Conservation (phyloP, 2,888 invertebrate genomes). For the Epirrhoe tristata region DNA sequence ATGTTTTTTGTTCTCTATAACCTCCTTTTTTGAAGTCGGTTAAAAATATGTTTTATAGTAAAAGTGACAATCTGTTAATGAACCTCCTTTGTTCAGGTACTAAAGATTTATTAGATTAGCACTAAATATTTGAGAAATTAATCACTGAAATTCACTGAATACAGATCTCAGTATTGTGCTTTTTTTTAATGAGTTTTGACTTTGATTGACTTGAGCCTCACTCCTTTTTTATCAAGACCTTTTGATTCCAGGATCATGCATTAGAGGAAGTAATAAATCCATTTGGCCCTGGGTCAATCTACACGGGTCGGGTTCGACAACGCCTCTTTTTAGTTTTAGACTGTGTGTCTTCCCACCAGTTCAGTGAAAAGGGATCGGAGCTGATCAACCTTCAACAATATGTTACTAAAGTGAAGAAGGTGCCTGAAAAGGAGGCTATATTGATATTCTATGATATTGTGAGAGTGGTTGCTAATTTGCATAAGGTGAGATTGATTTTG, state of each 20-base stretch:
- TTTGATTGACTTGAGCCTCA: neutral
- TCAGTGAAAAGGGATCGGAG: constrained; percentile 82
- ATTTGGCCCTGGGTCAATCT: constrained; percentile 77
- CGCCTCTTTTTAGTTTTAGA: constrained; percentile 90
- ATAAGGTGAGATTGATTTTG: constrained; percentile 81
- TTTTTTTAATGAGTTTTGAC: too few relatives aligned
- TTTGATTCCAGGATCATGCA: constrained; percentile 86
- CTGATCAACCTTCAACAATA: constrained; percentile 90
- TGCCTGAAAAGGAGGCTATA: constrained; percentile 90
- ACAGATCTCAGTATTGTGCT: too few relatives aligned
- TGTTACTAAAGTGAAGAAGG: constrained; percentile 90
- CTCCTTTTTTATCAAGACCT: neutral
- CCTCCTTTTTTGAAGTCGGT: too few relatives aligned
- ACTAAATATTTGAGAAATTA: too few relatives aligned
- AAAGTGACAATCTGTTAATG: too few relatives aligned
- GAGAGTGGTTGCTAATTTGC: constrained; percentile 89
- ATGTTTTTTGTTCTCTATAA: too few relatives aligned
- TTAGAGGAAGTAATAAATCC: constrained; percentile 86
- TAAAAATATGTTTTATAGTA: too few relatives aligned
- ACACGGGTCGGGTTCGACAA: constrained; percentile 84
- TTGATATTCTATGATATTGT: constrained; percentile 91
- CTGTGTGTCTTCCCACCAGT: constrained; percentile 89
- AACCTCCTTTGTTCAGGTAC: too few relatives aligned
- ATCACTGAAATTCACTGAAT: too few relatives aligned
- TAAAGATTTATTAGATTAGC: too few relatives aligned